Evolutionary conservation across 2,888 invertebrate species (phyloP), one percentile per base, ranked within the genome.

Genomic region (Drosophila nr. fundita): DNA sequence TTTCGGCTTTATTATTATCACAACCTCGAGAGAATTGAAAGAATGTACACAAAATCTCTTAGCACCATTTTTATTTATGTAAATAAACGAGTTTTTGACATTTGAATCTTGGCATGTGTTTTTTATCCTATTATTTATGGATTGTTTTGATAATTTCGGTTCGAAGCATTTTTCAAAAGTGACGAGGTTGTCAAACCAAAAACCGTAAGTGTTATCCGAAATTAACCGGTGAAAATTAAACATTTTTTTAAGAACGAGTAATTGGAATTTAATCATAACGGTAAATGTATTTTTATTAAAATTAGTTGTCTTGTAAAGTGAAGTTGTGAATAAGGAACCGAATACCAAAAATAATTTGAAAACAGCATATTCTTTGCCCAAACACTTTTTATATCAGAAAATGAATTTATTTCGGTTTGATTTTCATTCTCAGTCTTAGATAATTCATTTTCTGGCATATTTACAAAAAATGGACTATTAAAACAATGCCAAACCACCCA

Each of bases 41-140:
- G 49, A 67, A 54, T 68, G 48, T 68, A 72, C 49, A 30, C 58
- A 38, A 58, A 54, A 34, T 77, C 65, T 36, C 78, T 84, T 90
- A 88, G 88, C 89, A 89, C 89, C 87, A 87, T 81, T 82, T 74
- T 58, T 60, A 24, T 48, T 62, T 50, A 42, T 80, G 76, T 83
- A 78, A 89, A 87, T 87, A 82, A 78, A 89, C 76, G 59, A 85
- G 60, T 68, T 57, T 60, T 69, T 52, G 38, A 18, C 76, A 58
- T 49, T 48, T 50, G 54, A 48, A 11, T 40, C 15, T 59, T 54
- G 13, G 6, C 18, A 27, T 6, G 18, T 71, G 49, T 57, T 65
- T 62, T 21, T 21, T 53, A 10, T 4, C 0, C 10, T 27, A 10
- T 55, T n/a, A 13, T 13, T 24, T 5, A 11, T 60, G n/a, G 18